Evolutionary conservation across 2,113 vertebrate genomes (phyloP), one percentile per base, ranked within the genome.

Genomic region (Oreocharis arfaki): DNA sequence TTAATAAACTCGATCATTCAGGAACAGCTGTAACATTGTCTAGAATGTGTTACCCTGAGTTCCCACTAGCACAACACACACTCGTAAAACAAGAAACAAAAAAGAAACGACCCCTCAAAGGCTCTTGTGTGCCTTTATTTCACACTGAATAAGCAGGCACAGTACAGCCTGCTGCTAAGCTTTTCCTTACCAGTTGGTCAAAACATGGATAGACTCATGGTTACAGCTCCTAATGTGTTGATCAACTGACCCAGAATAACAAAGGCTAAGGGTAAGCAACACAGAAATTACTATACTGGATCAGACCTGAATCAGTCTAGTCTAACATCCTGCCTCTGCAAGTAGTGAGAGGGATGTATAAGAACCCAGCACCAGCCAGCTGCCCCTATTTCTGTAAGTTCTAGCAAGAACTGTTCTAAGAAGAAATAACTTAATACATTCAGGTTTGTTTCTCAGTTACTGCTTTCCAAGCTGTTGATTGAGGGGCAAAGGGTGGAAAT

Each of bases 121-220:
- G 93, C 75, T 92, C 93, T 82, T 93, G 87, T 96, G 95, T 94
- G 93, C 59, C 64, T 95, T 95, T 95, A 93, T 97, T 96, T 95
- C 86, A 90, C 85, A 80, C 39, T 95, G 93, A 96, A 93, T 93
- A 86, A 95, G 86, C 82, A 94, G 79, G 33, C 90, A 93, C 27
- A 75, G 82, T 52, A 83, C 75, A 95, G 90, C 78, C 90, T 90
- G 92, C 78, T 96, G 87, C 82, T 95, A 70, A 88, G 79, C 84
- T 90, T 94, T 96, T 95, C 67, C 87, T 91, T 85, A 91, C 93
- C 90, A 87, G 82, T 96, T 89, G 84, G 84, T 83, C 87, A 96
- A 95, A 96, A 96, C 92, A 91, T 70, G 93, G 94, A 83, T 39
- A 85, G 89, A 79, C 89, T 83, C 82, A 93, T 85, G 75, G 93